Base-by-base conservation (phyloP, 1,140 invertebrate species). In the Ridgeia piscesae region DNA sequence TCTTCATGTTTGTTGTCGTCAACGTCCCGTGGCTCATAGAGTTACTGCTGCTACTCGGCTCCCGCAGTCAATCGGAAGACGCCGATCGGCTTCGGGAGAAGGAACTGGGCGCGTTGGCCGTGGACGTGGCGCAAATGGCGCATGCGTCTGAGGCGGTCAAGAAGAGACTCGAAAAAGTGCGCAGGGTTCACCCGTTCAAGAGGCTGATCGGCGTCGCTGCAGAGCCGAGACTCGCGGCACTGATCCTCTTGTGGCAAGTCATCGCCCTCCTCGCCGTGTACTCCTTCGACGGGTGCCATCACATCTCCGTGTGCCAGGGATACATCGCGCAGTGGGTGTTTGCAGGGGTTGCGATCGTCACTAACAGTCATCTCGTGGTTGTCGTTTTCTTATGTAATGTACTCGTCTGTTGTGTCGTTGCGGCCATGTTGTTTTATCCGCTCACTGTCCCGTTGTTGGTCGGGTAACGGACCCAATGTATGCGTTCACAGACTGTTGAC, bases 1-100 rank as follows among this genome's bases (percentile, higher is more conserved):
- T 91, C 48, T 14, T 91, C 33, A 34, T 91, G 33, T 91, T 91
- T 34, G 33, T 91, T n/a, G 11, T 91, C 33, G 91, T 48, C 33
- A 91, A 91, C 50, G 91, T n/a, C 35, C 42, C 17, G 34, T 91
- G 91, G 91, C 33, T 58, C 35, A 17, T 91, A 2, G 91, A 91
- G 42, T 21, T 91, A 17, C n/a, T 91, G 33, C 34, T 91, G 6
- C 14, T 34, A 17, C 35, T 91, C 91, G 42, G 42, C 8, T 58
- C 35, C 33, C 34, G 34, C 11, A 34, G 91, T 33, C 91, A 91
- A 27, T 31, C 34, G 33, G 91, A 90, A 33, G 35, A 42, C 89
- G 35, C 11, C 35, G 89, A 90, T 33, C 31, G 21, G 2, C 0
- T 90, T 17, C 31, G 34, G 89, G 4, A 90, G 35, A 90, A 8